Evolutionary conservation across 2,888 invertebrate genomes (phyloP).

Genomic region (Drosophila putrida): DNA sequence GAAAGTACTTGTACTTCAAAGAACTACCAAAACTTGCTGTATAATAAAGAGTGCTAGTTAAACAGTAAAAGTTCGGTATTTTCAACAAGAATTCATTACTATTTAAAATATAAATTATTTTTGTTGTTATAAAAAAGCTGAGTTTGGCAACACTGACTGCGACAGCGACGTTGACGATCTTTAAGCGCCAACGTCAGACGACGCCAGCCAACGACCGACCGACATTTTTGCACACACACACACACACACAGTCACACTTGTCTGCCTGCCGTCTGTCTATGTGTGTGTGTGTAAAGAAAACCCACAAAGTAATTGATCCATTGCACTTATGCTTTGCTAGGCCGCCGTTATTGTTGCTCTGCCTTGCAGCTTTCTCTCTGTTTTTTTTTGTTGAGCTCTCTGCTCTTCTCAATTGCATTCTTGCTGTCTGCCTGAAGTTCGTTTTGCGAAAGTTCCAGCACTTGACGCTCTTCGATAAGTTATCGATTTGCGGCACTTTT

Average conservation of each 20-base stretch:
- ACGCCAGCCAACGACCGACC: slow-evolving; percentile 71
- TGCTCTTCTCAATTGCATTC: slow-evolving; percentile 52
- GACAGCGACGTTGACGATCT: slow-evolving; percentile 46
- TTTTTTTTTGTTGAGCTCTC: slow-evolving; percentile 12
- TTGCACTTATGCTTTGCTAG: slow-evolving; percentile 74
- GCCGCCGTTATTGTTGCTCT: slow-evolving; percentile 34
- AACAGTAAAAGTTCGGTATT: too few relatives aligned
- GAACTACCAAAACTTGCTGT: too few relatives aligned
- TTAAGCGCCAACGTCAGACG: slow-evolving; percentile 49
- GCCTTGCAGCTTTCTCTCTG: slow-evolving; percentile 69
- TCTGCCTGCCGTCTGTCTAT: slow-evolving; percentile 37
- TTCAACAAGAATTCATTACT: too few relatives aligned
- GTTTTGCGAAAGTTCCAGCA: slow-evolving; percentile 51
- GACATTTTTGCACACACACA: slow-evolving; percentile 63
- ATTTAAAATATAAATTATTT: too few relatives aligned
- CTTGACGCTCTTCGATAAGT: slow-evolving; percentile 35
- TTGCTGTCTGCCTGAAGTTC: slow-evolving; percentile 32
- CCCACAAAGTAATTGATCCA: slow-evolving; percentile 82
- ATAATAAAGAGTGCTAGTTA: too few relatives aligned
- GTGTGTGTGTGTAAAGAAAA: slow-evolving; percentile 49
- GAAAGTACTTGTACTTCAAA: too few relatives aligned
- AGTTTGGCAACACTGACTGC: too few relatives aligned
- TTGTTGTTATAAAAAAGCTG: too few relatives aligned
- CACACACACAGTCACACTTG: slow-evolving; percentile 35
- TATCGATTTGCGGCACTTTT: slow-evolving; percentile 31